Evolutionary conservation across 2,113 vertebrate species (phyloP), one percentile per base, ranked within the genome.

Genomic region (Lutjanus erythropterus): DNA sequence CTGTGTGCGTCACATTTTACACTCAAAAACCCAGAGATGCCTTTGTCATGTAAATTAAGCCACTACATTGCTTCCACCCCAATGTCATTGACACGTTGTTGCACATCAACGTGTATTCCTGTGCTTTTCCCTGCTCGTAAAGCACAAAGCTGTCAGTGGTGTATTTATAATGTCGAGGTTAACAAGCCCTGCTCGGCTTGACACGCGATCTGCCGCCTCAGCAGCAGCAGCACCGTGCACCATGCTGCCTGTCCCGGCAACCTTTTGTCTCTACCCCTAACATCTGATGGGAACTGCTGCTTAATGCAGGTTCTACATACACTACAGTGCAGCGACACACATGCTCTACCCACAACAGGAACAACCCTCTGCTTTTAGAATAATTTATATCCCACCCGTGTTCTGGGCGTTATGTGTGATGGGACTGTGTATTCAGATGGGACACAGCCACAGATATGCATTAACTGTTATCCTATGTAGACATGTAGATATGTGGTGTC

Each of bases 91-190:
- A 77, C 80, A 86, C 37, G 29, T 23, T 80, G 78, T 56, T 81
- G 85, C 87, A 68, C 72, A 81, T 67, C 78, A 78, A 77, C 76
- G 65, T 75, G 61, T 27, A 59, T 64, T 44, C 66, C 6, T 23
- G 11, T 25, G 49, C 19, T 2, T 58, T n/a, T 14, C 62, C 58
- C 66, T 50, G 56, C 84, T 74, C 42, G 2, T 67, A 70, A 78
- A 73, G 56, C 47, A 73, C 59, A 82, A 74, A 73, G 59, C 89
- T 87, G 85, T 78, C 78, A 82, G 86, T 25, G 68, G 71, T 60
- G 68, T 80, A 75, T 90, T 88, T 85, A 84, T 89, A 75, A 90
- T 64, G 85, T 81, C 18, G 81, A 87, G 88, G 90, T 87, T 89
- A 92, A 92, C 88, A 74, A 92, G 84, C 73, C 60, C 62, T 47